phyloP scores from a whole-genome alignment of 2,113 vertebrate species.

The Chunga burmeisteri region DNA sequence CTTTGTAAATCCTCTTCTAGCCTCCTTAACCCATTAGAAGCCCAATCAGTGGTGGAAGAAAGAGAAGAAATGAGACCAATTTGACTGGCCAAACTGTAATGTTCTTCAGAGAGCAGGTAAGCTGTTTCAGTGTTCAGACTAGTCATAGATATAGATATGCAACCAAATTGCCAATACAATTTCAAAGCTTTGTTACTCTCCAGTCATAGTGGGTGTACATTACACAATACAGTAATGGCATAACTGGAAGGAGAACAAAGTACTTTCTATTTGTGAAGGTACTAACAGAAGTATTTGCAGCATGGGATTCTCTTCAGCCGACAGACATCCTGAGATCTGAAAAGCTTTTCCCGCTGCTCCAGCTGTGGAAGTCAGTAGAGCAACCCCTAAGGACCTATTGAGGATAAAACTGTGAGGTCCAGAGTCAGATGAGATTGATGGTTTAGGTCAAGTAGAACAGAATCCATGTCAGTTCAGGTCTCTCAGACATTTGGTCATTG shows the following conservation, averaged over 20 bases:
- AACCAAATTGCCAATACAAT: not conserved
- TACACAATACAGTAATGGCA: not conserved
- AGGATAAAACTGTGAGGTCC: not conserved
- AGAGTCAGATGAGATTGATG: not conserved
- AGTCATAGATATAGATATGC: accelerated
- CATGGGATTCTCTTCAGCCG: not conserved
- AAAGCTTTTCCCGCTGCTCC: not conserved
- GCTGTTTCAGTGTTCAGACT: not conserved
- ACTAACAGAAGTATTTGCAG: not conserved
- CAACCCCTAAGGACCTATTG: not conserved
- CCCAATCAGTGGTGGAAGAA: not conserved
- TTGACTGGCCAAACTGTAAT: not conserved
- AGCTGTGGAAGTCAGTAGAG: not conserved
- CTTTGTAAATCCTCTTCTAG: not conserved
- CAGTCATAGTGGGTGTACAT: not conserved
- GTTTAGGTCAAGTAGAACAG: not conserved
- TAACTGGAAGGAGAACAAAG: not conserved
- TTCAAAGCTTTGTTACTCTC: not conserved
- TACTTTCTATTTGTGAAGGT: not conserved
- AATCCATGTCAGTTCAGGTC: not conserved
- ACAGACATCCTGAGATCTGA: not conserved
- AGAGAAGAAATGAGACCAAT: not conserved
- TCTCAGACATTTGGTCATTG: not conserved
- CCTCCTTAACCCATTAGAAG: not conserved
- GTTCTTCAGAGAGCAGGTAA: not conserved